Conservation (phyloP, 2,113 vertebrate species). For the Sinocyclocheilus maitianheensis region DNA sequence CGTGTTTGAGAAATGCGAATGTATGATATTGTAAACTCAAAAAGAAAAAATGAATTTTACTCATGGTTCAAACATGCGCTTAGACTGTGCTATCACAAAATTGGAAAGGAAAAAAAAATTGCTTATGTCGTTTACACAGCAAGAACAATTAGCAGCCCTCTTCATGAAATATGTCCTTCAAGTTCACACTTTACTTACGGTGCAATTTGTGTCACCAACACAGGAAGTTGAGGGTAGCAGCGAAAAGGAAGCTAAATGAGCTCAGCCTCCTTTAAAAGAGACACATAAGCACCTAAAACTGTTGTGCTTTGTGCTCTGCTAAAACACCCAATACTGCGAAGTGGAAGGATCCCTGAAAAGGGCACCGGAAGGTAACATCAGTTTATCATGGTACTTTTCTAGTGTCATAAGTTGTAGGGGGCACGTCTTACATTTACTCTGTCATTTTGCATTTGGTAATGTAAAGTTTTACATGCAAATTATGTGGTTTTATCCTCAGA, state of each 20-base stretch:
- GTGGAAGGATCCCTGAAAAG: conserved; percentile 1
- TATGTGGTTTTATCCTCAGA: not conserved
- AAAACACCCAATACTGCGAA: not conserved
- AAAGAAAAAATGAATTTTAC: not conserved
- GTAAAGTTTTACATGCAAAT: not conserved
- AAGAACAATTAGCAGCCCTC: conserved; percentile 9
- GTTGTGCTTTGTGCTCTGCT: not conserved
- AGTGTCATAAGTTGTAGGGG: not conserved
- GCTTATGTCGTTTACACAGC: not conserved
- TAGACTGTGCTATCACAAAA: not conserved
- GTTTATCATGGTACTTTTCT: conserved; percentile 10
- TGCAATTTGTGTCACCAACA: conserved; percentile 48
- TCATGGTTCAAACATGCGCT: not conserved
- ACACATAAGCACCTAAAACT: not conserved
- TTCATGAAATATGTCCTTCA: not conserved
- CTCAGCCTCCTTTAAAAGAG: not conserved
- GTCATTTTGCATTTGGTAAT: not conserved
- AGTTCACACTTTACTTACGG: conserved; percentile 30
- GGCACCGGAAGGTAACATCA: conserved; percentile 22
- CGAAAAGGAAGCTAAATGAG: conserved; percentile 44
- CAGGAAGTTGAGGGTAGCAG: conserved; percentile 55
- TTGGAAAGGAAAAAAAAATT: not conserved
- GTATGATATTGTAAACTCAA: too few species aligned
- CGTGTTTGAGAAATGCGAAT: not conserved
- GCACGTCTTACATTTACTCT: not conserved